Evolutionary conservation across 2,113 vertebrate species (phyloP).

Genomic region (Xerus inauris): DNA sequence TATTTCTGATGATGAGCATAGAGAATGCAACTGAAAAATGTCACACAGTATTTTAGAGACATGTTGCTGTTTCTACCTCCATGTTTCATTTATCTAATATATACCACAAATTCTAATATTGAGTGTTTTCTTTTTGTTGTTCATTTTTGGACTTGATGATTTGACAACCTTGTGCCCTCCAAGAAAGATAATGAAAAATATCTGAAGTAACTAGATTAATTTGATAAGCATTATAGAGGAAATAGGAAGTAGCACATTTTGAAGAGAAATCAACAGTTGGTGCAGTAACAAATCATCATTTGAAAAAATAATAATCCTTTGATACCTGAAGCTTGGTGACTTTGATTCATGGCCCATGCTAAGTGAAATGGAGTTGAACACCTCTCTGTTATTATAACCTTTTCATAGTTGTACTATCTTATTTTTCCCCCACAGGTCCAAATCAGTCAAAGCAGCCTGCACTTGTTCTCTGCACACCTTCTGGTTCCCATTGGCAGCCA

Average conservation of each 20-base stretch:
- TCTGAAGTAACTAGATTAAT: neutral
- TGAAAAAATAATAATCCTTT: neutral
- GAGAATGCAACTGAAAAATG: neutral
- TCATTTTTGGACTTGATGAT: neutral
- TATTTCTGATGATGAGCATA: neutral
- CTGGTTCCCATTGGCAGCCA: neutral
- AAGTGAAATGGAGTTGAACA: neutral
- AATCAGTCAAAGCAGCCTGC: neutral
- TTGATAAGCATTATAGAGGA: neutral
- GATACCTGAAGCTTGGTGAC: neutral
- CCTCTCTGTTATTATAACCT: fast-evolving
- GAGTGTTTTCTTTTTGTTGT: neutral
- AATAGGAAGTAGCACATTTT: neutral
- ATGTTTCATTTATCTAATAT: neutral
- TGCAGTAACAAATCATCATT: neutral
- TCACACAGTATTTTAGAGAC: neutral
- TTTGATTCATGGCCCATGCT: neutral
- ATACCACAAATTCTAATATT: neutral
- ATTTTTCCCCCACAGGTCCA: neutral
- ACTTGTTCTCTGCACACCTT: neutral
- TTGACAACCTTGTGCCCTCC: neutral
- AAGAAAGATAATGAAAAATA: neutral
- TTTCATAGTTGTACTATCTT: neutral
- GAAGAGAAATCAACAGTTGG: neutral
- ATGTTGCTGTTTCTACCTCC: neutral